Base-by-base conservation (phyloP, 2,113 vertebrate species). In the Asarcornis scutulata region DNA sequence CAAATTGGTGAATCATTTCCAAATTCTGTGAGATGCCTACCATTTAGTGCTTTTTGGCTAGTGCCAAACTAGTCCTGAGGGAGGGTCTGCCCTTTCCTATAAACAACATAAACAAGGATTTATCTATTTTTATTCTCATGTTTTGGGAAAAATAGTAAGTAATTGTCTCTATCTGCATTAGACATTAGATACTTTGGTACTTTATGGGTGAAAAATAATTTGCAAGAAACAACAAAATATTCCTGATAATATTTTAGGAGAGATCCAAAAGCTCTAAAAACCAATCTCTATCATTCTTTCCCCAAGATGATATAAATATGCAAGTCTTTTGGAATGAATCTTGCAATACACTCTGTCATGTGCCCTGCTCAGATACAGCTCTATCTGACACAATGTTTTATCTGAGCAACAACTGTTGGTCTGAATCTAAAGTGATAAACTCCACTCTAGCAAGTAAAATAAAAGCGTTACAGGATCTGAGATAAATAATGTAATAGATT, bases 81-180 rank as follows among this genome's bases (percentile, higher is more conserved):
- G 62, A 74, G 27, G 64, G 18, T 38, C 52, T 91, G 36, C 71
- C 46, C 60, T 88, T 86, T 83, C 50, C 59, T 32, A 16, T 29
- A 72, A 42, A 29, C 31, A 69, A 94, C 80, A 80, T 46, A 93
- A 88, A 85, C 29, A 60, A 0, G 2, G 20, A 34, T 87, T 72
- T 78, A 71, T 91, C 86, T 87, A 38, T 76, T 79, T 91, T 86
- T 53, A 90, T 83, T 91, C 63, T 53, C 68, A 26, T n/a, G 40
- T 46, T 50, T 77, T 63, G 50, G 59, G 8, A 93, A 88, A 83
- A 25, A 10, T 26, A 36, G n/a, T 53, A 82, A 85, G 72, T 90
- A 81, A 48, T 6, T 15, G 7, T 55, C 3, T 22, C 58, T 76
- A 22, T 44, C 67, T 56, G 40, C 29, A 86, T 80, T 64, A 62